A percentile compares a stretch with the other conserved stretches of the same genome.
Evolutionary conservation across 2,797 vertebrate species (phyloP).

Genomic region (Acipenser oxyrinchus): DNA sequence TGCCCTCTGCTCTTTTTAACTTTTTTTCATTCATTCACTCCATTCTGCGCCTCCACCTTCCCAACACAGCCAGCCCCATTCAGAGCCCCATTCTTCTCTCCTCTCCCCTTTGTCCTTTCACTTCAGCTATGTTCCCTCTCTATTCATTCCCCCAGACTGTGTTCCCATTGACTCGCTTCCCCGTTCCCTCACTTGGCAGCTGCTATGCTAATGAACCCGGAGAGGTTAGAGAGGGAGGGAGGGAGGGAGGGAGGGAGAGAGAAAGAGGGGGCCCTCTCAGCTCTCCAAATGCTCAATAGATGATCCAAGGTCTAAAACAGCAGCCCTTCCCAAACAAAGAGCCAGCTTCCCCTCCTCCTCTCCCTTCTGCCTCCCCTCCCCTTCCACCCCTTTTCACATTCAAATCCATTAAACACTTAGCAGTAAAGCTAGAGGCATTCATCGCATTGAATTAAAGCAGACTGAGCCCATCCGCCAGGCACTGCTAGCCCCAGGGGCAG

Average conservation of each 20-base stretch:
- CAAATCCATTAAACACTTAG: slow-evolving; percentile 82
- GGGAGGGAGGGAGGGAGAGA: slow-evolving; percentile 28
- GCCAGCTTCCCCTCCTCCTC: slow-evolving; percentile 14
- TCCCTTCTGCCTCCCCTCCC: slow-evolving; percentile 34
- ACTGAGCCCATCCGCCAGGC: too few species aligned
- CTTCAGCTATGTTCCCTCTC: slow-evolving; percentile 52
- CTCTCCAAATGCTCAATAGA: slow-evolving; percentile 68
- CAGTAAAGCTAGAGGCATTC: slow-evolving; percentile 65
- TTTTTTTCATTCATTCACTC: slow-evolving; percentile 65
- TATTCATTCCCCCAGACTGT: slow-evolving; percentile 68
- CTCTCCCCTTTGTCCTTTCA: slow-evolving; percentile 49
- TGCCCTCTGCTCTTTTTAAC: slow-evolving; percentile 61
- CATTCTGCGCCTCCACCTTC: slow-evolving; percentile 59
- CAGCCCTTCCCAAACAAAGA: slow-evolving; percentile 63
- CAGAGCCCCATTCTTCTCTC: slow-evolving; percentile 55
- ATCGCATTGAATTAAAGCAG: slow-evolving; percentile 71
- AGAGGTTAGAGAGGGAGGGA: slow-evolving; percentile 49
- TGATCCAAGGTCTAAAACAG: slow-evolving; percentile 57
- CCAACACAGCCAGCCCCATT: slow-evolving; percentile 64
- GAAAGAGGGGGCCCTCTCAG: slow-evolving; percentile 36
- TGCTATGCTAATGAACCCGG: slow-evolving; percentile 87
- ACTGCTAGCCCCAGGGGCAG: slow-evolving; percentile 33
- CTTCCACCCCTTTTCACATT: slow-evolving; percentile 75
- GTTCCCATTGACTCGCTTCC: slow-evolving; percentile 63
- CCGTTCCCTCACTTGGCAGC: slow-evolving; percentile 75